Base-by-base conservation (phyloP, 2,888 invertebrate genomes). In the Scaptomyza caliginosa region DNA sequence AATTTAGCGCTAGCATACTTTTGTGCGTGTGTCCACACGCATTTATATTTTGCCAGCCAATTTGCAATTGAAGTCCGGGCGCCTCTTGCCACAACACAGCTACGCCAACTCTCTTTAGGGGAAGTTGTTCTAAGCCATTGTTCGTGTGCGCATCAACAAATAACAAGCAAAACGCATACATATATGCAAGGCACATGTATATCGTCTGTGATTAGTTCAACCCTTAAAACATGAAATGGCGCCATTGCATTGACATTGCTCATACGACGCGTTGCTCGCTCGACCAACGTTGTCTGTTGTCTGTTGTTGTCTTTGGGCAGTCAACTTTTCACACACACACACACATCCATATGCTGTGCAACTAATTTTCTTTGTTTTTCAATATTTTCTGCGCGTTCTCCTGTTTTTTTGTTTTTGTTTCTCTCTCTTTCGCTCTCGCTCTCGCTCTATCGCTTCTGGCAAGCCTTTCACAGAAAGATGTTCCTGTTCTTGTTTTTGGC, bases 281-380 rank as follows among this genome's bases (percentile, higher is more conserved):
- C 59, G 49, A 54, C 67, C 42, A 39, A 42, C 13, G 30, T 39
- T 46, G 36, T 45, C 54, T 51, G 24, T 42, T 56, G 42, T 55
- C 72, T 65, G 46, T 62, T 79, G 49, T 71, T 73, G 56, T 76
- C 73, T 84, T 70, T 77, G 84, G n/a, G 52, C 79, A 85, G 63
- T 82, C 78, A 60, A 63, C 68, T 65, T 79, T 82, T 79, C 36
- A 56, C 38, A 46, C 54, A 40, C 38, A 56, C 46, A 43, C 16
- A 36, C 34, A 40, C 48, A 46, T 48, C 46, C 45, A 54, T 57
- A 46, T 74, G 54, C 45, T 40, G 21, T 62, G 58, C 68, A 84
- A 78, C 87, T 82, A 81, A 81, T 84, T 86, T 81, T 72, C 87
- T 82, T 86, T 86, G 87, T 82, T 82, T 82, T 82, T 85, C 85